Conservation (phyloP, 1,140 invertebrate genomes). For the Drosophila melanica region DNA sequence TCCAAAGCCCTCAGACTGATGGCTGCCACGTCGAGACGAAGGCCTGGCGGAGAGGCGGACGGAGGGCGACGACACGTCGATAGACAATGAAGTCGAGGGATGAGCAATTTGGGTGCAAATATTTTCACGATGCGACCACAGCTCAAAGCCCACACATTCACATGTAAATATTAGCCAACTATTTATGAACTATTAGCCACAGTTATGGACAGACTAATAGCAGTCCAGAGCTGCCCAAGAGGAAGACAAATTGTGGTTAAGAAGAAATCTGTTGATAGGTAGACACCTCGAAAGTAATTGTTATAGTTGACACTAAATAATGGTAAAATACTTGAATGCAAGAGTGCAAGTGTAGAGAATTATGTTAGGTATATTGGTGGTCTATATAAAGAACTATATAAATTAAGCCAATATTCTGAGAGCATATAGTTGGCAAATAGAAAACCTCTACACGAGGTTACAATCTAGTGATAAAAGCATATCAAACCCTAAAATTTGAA, state of each 20-base stretch:
- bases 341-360: too few relatives aligned
- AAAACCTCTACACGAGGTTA: too few relatives aligned
- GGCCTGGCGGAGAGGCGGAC: slow-evolving; percentile 10
- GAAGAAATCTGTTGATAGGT: not conserved
- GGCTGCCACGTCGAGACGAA: slow-evolving; percentile 23
- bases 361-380: too few relatives aligned
- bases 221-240: not conserved
- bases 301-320: not conserved
- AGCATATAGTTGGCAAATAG: too few relatives aligned
- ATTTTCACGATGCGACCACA: slow-evolving; percentile 32
- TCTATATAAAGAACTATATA: too few relatives aligned
- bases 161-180: slow-evolving; percentile 45
- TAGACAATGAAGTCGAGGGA: slow-evolving; percentile 27
- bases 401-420: too few relatives aligned
- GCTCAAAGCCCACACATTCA: slow-evolving; percentile 3
- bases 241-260: not conserved
- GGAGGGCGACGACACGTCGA: slow-evolving; percentile 24
- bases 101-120: slow-evolving; percentile 43
- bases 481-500: too few relatives aligned
- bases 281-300: not conserved
- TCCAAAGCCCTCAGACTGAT: slow-evolving; percentile 47
- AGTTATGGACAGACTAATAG: slow-evolving; percentile 23
- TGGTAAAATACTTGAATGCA: too few relatives aligned
- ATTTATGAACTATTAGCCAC: slow-evolving; percentile 41
- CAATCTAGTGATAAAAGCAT: too few relatives aligned